These are phyloP conservation scores for Coilia nasus DNA, from an alignment of 2,797 vertebrate species.

Conservation along the genomic window DNA sequence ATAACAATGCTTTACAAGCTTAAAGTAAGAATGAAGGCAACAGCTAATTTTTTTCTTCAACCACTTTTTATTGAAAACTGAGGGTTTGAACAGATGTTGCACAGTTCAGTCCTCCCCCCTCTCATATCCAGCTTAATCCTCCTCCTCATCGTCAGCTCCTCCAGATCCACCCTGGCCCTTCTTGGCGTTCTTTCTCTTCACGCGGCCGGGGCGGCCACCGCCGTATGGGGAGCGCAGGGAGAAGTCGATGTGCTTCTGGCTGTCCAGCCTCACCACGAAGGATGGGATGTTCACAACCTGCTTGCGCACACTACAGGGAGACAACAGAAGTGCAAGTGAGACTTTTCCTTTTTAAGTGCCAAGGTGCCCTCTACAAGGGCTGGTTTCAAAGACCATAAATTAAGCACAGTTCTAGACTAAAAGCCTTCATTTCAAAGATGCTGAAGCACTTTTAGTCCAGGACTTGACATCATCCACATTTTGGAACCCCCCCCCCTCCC, in stretches of 20 bases:
- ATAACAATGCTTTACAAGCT: no score
- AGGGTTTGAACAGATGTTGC: not conserved
- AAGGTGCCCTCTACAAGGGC: not conserved
- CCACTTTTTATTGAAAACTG: conserved; percentile 8
- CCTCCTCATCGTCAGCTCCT: conserved; percentile 88
- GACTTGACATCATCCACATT: no score
- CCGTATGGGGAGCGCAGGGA: conserved; percentile 92
- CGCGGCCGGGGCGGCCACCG: conserved; percentile 87
- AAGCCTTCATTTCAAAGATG: no score
- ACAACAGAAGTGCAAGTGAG: not conserved
- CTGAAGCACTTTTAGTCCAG: no score
- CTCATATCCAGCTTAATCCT: conserved; percentile 77
- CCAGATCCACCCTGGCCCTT: conserved; percentile 90
- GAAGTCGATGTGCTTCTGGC: conserved; percentile 96
- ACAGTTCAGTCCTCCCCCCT: conserved; percentile 29
- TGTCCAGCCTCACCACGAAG: conserved; percentile 93
- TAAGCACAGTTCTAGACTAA: not conserved
- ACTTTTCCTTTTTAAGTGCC: not conserved
- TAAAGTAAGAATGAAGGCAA: not conserved
- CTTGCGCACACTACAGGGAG: conserved; percentile 83
- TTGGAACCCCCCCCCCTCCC: no score
- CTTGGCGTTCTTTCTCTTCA: conserved; percentile 96
- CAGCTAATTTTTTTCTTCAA: not conserved
- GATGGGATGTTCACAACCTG: conserved; percentile 96
- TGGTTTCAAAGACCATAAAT: not conserved